Evolutionary conservation across 2,797 vertebrate species (phyloP).

Genomic region (Syngnathus rostellatus): DNA sequence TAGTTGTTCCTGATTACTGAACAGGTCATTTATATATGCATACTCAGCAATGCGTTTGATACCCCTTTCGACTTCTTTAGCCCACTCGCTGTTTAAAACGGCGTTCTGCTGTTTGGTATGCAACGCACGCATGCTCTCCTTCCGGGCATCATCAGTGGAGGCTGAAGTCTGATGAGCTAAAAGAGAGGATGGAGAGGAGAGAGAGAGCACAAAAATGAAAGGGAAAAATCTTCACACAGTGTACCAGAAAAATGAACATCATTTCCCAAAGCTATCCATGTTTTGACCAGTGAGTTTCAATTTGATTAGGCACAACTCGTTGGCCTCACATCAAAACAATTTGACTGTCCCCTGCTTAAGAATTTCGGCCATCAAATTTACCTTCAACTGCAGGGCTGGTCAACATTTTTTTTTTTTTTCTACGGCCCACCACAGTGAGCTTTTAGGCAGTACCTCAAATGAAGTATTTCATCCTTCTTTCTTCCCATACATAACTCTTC

Average conservation of each 20-base stretch:
- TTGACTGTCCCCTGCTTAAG: constrained; percentile 28
- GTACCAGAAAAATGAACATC: constrained; percentile 30
- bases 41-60: constrained; percentile 64
- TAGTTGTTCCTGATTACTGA: constrained; percentile 61
- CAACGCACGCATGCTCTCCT: constrained; percentile 63
- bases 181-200: constrained; percentile 40
- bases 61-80: constrained; percentile 55
- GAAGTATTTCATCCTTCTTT: constrained; percentile 59
- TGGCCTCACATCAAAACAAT: constrained; percentile 26
- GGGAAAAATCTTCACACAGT: constrained; percentile 37
- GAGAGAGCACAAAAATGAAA: constrained; percentile 31
- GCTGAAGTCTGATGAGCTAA: constrained; percentile 67
- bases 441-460: constrained; percentile 25
- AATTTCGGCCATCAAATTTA: constrained; percentile 35
- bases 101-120: constrained; percentile 59
- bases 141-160: constrained; percentile 68
- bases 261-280: constrained; percentile 44
- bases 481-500: constrained; percentile 49
- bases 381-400: constrained; percentile 8
- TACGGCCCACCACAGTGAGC: constrained; percentile 15
- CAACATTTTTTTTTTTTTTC: constrained; percentile 19
- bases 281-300: constrained; percentile 52
- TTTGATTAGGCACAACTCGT: constrained; percentile 39
- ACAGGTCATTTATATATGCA: constrained; percentile 69
- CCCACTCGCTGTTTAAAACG: constrained; percentile 53